Base-by-base conservation (phyloP, 2,797 vertebrate genomes). In the Masticophis lateralis region DNA sequence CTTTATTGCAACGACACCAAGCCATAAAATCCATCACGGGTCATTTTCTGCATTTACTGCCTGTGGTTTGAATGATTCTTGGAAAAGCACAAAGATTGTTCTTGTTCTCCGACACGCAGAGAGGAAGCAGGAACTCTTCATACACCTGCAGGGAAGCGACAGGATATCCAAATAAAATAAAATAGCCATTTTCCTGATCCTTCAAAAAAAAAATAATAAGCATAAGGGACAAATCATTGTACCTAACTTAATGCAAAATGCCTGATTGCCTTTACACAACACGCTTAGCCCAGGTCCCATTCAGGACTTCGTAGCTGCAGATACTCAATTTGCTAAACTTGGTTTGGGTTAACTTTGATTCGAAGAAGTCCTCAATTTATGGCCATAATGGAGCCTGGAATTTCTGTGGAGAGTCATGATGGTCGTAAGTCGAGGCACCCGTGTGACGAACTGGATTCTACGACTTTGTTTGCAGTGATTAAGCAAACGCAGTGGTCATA, bases 11-110 rank as follows among this genome's bases (percentile, higher is more conserved):
- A 69, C 27, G 11, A 22, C n/a, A 60, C 14, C 8, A 60, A 92
- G 63, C 87, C 66, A 88, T 88, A 43, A 37, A 56, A 27, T 88
- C 37, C 32, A 10, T 89, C 47, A 32, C 14, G 14, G 5, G 53
- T 89, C 92, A 60, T 57, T 92, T 83, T 89, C 25, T 92, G 51
- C 20, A 0, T 92, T 88, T 89, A 8, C 87, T 83, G 79, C 69
- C 87, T 83, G 87, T 57, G 32, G 92, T 28, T 89, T 92, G 60
- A 79, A 51, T 59, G 60, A 43, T 32, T 32, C 14, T 59, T 60
- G 13, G 37, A 28, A 92, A 89, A 89, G 55, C 37, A 37, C 57
- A 25, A 13, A 89, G 8, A 18, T n/a, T 14, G 63, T 32, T 83
- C 27, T 83, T 60, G 4, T 92, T 47, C 10, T 22, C 14, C 10